Conservation (phyloP, 2,113 vertebrate species). For the Nicator chloris region DNA sequence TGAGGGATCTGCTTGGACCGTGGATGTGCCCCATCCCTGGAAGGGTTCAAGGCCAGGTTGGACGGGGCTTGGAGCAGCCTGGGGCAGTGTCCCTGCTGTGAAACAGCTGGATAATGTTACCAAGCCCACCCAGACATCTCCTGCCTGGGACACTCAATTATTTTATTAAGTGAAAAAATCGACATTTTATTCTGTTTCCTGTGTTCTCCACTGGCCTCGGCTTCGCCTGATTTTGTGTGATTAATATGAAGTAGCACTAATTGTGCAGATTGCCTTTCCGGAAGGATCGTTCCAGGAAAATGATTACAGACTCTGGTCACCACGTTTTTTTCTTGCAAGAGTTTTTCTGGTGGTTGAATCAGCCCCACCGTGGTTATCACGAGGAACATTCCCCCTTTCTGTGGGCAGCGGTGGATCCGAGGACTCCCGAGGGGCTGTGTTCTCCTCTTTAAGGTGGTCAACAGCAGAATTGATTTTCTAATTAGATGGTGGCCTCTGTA, state of each 20-base stretch:
- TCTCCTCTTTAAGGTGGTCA: neutral
- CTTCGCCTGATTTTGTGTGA: neutral
- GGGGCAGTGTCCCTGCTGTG: neutral
- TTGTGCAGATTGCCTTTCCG: neutral
- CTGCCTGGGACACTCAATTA: neutral
- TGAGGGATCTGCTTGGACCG: neutral
- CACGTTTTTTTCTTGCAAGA: neutral
- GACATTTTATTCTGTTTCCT: neutral
- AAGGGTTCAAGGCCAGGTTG: neutral
- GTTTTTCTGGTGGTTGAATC: neutral
- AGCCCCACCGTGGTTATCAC: fast-evolving
- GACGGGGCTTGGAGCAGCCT: neutral
- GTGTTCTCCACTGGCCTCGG: neutral
- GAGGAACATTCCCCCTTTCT: neutral
- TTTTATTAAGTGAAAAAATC: neutral
- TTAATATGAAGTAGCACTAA: neutral
- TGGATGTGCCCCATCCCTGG: neutral
- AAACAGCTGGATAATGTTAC: neutral
- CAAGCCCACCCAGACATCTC: neutral
- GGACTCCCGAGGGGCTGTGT: fast-evolving
- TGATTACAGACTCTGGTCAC: neutral
- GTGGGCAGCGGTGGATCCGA: fast-evolving
- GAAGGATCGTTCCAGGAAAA: neutral
- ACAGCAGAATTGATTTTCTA: neutral
- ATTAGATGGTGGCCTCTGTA: neutral